Evolutionary conservation across 2,888 invertebrate genomes (phyloP).

Genomic region (Reticulitermes lucifugus): DNA sequence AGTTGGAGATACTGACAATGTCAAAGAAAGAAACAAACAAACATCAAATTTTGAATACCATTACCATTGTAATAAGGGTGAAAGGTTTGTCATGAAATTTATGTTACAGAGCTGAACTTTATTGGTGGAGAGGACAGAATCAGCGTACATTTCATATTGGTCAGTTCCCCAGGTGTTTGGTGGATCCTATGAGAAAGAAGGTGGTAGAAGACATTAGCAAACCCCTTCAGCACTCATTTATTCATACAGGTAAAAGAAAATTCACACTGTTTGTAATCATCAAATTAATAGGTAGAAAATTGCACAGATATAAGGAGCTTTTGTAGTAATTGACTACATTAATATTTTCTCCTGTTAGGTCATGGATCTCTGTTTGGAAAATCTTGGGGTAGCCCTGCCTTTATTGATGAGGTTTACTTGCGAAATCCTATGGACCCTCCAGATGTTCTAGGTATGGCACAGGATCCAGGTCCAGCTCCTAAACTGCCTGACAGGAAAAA

Average conservation of each 20-base stretch:
- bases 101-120: constrained; percentile 77
- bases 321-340: too few species aligned
- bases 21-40: too few species aligned
- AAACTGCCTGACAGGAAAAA: constrained; percentile 63
- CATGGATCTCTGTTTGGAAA: constrained; percentile 80
- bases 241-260: constrained; percentile 73
- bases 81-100: neutral
- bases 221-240: constrained; percentile 83
- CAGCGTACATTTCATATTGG: constrained; percentile 90
- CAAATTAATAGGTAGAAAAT: neutral
- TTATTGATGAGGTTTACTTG: constrained; percentile 82
- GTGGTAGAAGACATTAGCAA: constrained; percentile 80
- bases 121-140: constrained; percentile 97
- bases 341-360: constrained; percentile 60
- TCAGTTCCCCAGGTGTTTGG: constrained; percentile 83
- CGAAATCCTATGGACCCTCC: constrained; percentile 81
- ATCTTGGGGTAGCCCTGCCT: constrained; percentile 86
- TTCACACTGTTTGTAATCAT: neutral
- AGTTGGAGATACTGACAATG: too few species aligned
- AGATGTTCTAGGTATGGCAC: constrained; percentile 68
- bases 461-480: constrained; percentile 58
- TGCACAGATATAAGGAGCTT: too few species aligned
- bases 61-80: neutral
- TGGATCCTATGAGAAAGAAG: constrained; percentile 78
- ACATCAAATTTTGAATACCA: too few species aligned